Base-by-base conservation (phyloP, 2,113 vertebrate genomes). In the Propithecus coquereli region DNA sequence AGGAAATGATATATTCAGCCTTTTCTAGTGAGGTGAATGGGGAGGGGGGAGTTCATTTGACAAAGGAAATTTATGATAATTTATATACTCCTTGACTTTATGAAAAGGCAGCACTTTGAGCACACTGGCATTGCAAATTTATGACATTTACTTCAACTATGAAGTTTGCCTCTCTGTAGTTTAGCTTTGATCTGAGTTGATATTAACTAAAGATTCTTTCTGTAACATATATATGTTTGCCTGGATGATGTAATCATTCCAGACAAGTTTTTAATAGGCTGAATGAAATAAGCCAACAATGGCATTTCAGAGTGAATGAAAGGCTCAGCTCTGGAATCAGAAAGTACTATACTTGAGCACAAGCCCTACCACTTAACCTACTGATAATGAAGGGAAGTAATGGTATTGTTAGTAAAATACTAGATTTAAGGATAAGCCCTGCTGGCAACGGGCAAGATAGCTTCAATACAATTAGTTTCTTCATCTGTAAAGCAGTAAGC, bases 1-100 rank as follows among this genome's bases (percentile, higher is more conserved):
- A 96, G 74, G 76, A 91, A 97, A 97, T 87, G 82, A 93, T 97
- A n/a, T 96, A 88, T 84, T 97, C 94, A 90, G 82, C 18, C 76
- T 97, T 94, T 95, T 81, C 52, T 12, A 70, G 50, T 76, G 52
- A 87, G 88, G 74, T 92, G 57, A 45, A 68, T 82, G 59, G 37
- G 59, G n/a, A 52, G n/a, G 57, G 83, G 85, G 54, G 59, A 68
- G 63, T 94, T 92, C 82, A 95, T 40, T 81, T 91, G 57, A 95
- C 83, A 89, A 68, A 83, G 17, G 40, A 77, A 90, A 87, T 85
- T 81, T 96, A 90, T 97, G 95, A 45, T 93, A 94, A 96, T 95
- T 91, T 93, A 96, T 86, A 79, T 95, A 70, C 95, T 70, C 81
- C 59, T 71, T 89, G 88, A 92, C 94, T 97, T 96, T 65, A 84